Base-by-base conservation (phyloP, 2,888 invertebrate species). In the Vanessa cardui region DNA sequence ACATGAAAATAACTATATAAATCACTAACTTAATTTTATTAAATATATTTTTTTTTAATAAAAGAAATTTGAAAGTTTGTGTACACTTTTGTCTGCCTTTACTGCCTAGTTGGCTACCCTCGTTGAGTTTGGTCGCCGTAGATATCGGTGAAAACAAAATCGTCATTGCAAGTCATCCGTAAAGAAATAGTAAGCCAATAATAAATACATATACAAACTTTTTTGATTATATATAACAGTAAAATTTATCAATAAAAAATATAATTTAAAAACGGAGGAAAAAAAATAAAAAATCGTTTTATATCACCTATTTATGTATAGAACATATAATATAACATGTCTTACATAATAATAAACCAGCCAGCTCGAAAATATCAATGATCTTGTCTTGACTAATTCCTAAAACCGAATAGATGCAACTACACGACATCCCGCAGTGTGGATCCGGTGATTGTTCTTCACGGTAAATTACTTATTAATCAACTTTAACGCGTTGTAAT, bases 361-460 rank as follows among this genome's bases (percentile, higher is more conserved):
- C 52, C 31, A n/a, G 16, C 52, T 56, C 49, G 49, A 56, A 66
- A 62, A 60, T 50, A 71, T 66, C 58, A 61, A 46, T 18, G 61
- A 61, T 44, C 44, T 64, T 44, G 44, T 68, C 65, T 65, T 66
- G 54, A 60, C 62, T 65, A 59, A 61, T 68, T 67, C 39, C 60
- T 67, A 58, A 31, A 67, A 62, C 49, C 49, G 65, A 63, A 62
- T 65, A 67, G 69, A 65, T 64, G 39, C 60, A 66, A 62, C 71
- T 68, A 71, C 69, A 62, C 67, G 74, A 64, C 70, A 62, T 70
- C 75, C 75, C 73, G 73, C 68, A 56, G 75, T 63, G 74, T 69
- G 63, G 72, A 74, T 75, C 75, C 74, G 76, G 75, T 63, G 73
- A 75, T 75, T 75, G 75, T 75, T 65, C 52, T 59, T 33, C 33